phyloP scores from a whole-genome alignment of 2,888 invertebrate species.

The Scrobipalpa costella region DNA sequence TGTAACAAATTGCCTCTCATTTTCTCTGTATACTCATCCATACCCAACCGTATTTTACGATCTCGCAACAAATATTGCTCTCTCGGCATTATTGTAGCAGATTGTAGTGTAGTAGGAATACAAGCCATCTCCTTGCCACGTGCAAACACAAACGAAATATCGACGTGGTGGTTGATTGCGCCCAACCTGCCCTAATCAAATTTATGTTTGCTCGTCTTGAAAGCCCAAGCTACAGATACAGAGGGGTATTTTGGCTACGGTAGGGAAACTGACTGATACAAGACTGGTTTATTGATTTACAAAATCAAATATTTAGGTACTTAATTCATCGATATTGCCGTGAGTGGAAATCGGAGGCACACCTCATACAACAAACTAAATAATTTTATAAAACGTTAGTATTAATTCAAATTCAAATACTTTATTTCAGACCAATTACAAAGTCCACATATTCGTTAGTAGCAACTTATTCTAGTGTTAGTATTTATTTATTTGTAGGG shows the following conservation, averaged over 20 bases:
- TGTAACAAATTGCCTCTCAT: neutral
- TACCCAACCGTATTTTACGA: neutral
- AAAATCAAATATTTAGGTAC: neutral
- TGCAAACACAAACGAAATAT: conserved; percentile 55
- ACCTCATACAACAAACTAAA: no score
- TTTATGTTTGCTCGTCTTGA: conserved; percentile 76
- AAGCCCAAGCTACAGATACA: conserved; percentile 38
- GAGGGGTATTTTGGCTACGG: neutral
- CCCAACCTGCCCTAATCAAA: conserved; percentile 74
- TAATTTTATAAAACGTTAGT: no score
- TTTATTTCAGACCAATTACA: no score
- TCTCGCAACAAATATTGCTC: conserved; percentile 10
- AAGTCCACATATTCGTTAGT: no score
- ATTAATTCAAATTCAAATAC: no score
- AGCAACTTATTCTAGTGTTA: no score
- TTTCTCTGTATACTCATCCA: neutral
- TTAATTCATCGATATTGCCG: no score
- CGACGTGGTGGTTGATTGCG: conserved; percentile 36
- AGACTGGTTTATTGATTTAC: neutral
- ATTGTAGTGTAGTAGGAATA: neutral
- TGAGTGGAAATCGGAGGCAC: no score
- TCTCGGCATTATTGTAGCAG: neutral
- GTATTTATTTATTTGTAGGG: no score
- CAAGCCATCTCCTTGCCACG: conserved; percentile 41
- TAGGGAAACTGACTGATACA: neutral